Evolutionary conservation across 2,888 invertebrate species (phyloP).

Genomic region (Conchocele bisecta): DNA sequence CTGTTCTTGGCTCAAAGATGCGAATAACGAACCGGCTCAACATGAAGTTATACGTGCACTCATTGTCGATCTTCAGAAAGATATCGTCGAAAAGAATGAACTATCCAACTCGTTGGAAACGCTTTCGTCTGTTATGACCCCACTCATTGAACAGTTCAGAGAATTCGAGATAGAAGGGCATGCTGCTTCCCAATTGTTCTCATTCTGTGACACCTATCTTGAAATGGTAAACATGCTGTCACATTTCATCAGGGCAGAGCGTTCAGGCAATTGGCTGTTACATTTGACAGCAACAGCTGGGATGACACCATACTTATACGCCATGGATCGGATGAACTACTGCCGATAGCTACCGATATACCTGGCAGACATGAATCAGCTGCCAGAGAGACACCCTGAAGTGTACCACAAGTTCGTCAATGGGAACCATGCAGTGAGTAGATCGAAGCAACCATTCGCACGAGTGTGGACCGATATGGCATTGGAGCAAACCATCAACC

Average conservation of each 20-base stretch:
- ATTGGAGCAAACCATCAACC: neutral
- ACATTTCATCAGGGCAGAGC: neutral
- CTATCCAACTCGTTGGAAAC: neutral
- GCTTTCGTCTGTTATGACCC: neutral
- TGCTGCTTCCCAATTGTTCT: neutral
- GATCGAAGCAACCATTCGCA: neutral
- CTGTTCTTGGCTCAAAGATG: neutral
- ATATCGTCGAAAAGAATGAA: neutral
- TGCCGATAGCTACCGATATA: neutral
- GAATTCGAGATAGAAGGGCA: neutral
- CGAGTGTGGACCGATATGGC: constrained; percentile 4
- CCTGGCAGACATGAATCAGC: neutral
- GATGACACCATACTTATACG: neutral
- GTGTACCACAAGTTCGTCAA: neutral
- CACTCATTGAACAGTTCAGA: neutral
- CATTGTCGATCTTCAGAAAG: neutral
- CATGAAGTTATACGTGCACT: neutral
- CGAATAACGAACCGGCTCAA: neutral
- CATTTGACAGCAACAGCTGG: neutral
- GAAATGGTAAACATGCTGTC: neutral
- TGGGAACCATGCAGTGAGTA: neutral
- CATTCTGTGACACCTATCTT: neutral
- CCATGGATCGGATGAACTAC: constrained; percentile 10
- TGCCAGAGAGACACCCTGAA: neutral
- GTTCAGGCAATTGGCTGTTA: neutral